Evolutionary conservation across 2,888 invertebrate species (phyloP), one percentile per base, ranked within the genome.

Genomic region (Philereme vetulata): DNA sequence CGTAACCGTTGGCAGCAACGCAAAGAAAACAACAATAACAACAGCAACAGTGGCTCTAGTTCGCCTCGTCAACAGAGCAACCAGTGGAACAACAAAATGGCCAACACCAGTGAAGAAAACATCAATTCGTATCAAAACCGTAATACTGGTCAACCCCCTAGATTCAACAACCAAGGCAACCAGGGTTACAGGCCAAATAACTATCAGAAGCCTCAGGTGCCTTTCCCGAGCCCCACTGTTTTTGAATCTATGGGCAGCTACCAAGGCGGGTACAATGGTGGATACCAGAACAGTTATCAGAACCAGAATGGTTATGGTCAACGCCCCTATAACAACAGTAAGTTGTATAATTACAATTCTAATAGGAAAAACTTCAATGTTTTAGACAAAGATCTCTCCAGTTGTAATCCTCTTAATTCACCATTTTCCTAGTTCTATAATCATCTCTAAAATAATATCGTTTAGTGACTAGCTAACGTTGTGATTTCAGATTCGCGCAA

Each of bases 1-100:
- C 93, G 90, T 62, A 94, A 93, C 68, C 94, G 93, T 64, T 95
- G 95, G 94, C 93, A 93, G 68, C 94, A 94, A 77, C 93, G 93
- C 67, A 93, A 94, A 67, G 94, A 93, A 69, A 90, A 92, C 64
- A 88, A 84, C 48, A 68, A 60, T 60, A 67, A 68, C 64, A 90
- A 90, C 64, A 88, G 88, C 68, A 88, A 84, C 71, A 90, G 88
- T 65, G 91, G 90, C 5, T 86, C 89, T 0, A 88, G 86, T 68
- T 90, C 92, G n/a, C 92, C 92, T 0, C 87, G 93, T 60, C 87
- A 93, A 80, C 87, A 89, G 60, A 88, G 90, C 69, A 93, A 93
- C 74, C 92, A 93, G 62, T 93, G 93, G 93, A 90, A 84, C 67
- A 93, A 92, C 72, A 92, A 92, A 66, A 91, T 90, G 91, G 90